A percentile compares a stretch with the other conserved stretches of the same genome.
Conservation (phyloP, 1,140 invertebrate genomes). For the Sitodiplosis mosellana region DNA sequence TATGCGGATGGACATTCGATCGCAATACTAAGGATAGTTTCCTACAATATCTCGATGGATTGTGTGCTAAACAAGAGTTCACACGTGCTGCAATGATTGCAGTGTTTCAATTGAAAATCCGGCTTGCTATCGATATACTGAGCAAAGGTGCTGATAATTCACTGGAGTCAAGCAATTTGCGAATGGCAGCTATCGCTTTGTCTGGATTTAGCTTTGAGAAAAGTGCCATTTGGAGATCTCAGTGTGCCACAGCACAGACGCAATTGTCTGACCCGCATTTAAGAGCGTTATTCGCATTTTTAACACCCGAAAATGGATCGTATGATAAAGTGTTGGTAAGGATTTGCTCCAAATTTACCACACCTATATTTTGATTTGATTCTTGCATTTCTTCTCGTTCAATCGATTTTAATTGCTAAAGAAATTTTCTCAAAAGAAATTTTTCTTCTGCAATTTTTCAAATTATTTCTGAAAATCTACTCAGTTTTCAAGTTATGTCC, state of each 20-base stretch:
- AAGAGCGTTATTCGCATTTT: constrained; percentile 77
- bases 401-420: too few relatives aligned
- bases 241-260: constrained; percentile 45
- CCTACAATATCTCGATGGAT: constrained; percentile 23
- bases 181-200: constrained; percentile 76
- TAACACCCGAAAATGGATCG: constrained; percentile 60
- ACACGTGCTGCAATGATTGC: constrained; percentile 77
- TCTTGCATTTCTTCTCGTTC: too few relatives aligned
- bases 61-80: constrained; percentile 29
- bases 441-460: too few relatives aligned
- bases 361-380: too few relatives aligned
- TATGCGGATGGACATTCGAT: constrained; percentile 76
- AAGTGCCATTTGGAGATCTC: constrained; percentile 62
- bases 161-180: constrained; percentile 24
- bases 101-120: constrained; percentile 73
- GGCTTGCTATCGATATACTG: constrained; percentile 68
- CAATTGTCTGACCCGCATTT: constrained; percentile 77
- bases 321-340: constrained; percentile 66
- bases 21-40: constrained; percentile 6
- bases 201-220: constrained; percentile 69
- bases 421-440: too few relatives aligned
- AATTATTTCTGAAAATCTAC: too few relatives aligned
- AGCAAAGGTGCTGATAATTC: constrained; percentile 37
- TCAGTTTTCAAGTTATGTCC: too few relatives aligned
- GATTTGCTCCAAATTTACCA: constrained; percentile 4